These are phyloP conservation scores for Siniperca scherzeri DNA, from an alignment of 2,797 vertebrate genomes.

Conservation along the genomic window DNA sequence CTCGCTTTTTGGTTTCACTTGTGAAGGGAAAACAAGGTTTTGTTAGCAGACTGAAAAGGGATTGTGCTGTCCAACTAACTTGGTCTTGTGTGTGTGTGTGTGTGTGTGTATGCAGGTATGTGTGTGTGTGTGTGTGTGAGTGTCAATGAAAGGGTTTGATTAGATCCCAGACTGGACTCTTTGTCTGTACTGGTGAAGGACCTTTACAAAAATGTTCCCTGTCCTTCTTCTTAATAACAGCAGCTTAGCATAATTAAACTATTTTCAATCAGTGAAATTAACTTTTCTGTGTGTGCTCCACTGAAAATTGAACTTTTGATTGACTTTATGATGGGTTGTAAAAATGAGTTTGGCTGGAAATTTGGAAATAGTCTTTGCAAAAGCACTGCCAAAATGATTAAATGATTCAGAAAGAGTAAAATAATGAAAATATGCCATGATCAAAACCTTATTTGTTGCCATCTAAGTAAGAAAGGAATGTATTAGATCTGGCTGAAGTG, in stretches of 20 bases:
- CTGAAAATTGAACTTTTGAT: constrained; percentile 45
- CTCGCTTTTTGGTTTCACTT: constrained; percentile 71
- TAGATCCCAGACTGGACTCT: constrained; percentile 43
- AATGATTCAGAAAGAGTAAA: constrained; percentile 15
- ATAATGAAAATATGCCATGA: not conserved
- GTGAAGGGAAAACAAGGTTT: constrained; percentile 73
- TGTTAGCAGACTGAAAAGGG: constrained; percentile 77
- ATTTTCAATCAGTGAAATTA: constrained; percentile 54
- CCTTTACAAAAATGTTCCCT: constrained; percentile 40
- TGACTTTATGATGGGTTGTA: constrained; percentile 23
- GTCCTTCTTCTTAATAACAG: constrained; percentile 56
- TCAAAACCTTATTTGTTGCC: constrained; percentile 12
- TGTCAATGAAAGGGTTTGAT: constrained; percentile 52
- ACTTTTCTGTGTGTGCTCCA: constrained; percentile 37
- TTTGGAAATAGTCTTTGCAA: constrained; percentile 34
- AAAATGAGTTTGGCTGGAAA: constrained; percentile 27
- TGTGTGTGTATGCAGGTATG: not conserved
- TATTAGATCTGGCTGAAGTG: constrained; percentile 4
- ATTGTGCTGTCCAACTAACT: constrained; percentile 70
- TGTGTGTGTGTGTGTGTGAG: constrained; percentile 8
- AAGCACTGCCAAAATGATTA: constrained; percentile 58
- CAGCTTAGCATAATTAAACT: constrained; percentile 57
- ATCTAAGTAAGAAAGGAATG: not conserved
- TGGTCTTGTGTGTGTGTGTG: constrained; percentile 33
- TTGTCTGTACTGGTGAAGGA: constrained; percentile 40